These are phyloP conservation scores for Tachina fera DNA, from an alignment of 2,888 invertebrate species.

Conservation along the genomic window DNA sequence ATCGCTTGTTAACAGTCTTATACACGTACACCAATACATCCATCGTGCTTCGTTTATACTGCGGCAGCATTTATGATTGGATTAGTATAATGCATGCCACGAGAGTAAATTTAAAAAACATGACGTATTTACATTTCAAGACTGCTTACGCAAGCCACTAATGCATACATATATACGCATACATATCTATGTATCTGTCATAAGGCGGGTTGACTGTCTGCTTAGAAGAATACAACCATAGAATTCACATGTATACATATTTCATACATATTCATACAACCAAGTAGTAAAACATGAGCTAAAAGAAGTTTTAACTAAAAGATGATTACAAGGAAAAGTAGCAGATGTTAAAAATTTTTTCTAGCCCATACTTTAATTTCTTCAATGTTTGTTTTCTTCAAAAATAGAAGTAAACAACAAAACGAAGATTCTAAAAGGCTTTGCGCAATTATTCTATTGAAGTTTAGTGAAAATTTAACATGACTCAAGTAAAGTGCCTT, in stretches of 20 bases:
- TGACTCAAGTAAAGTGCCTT: no score
- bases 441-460: neutral
- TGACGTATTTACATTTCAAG: no score
- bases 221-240: conserved; percentile 16
- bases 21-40: no score
- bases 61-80: no score
- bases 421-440: neutral
- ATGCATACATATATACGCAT: neutral
- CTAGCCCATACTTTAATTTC: conserved; percentile 16
- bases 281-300: neutral
- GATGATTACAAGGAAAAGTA: conserved; percentile 48
- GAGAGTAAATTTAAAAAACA: no score
- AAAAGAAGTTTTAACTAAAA: conserved; percentile 16
- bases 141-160: no score
- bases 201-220: conserved; percentile 56
- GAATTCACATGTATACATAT: neutral
- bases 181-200: conserved; percentile 17
- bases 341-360: conserved; percentile 67
- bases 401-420: neutral
- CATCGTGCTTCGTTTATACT: no score
- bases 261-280: neutral
- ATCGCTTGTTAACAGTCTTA: no score
- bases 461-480: neutral
- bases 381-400: conserved; percentile 34
- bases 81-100: no score